Evolutionary conservation across 35 echinoderm and acorn worm genomes (phyloP), one percentile per base, ranked within the genome.

Genomic region (Diadema setosum): DNA sequence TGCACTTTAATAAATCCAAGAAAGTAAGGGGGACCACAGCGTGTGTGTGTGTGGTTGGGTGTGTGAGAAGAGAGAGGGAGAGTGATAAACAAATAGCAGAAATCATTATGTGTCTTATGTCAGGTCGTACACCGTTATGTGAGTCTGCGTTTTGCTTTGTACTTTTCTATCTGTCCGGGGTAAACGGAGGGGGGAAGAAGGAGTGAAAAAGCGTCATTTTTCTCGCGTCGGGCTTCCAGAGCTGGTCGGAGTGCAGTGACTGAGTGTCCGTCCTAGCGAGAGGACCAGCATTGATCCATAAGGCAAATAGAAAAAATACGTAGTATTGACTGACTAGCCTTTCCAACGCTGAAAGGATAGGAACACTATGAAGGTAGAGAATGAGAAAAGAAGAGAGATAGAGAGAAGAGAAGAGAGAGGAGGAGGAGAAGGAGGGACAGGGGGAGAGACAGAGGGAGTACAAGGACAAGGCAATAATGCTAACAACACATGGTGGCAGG

Each of bases 261-360:
- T 76, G 70, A 76, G 33, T 76, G 70, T 43, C 12, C 39, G 43
- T 18, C 70, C 70, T 76, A 40, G 70, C 70, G 43, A 76, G 70
- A 65, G 36, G 36, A 65, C 48, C 48, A 23, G 70, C 70, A 76
- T 76, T 76, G 70, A 76, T 76, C 70, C 70, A 40, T 40, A 76
- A 40, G 18, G 32, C 39, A 76, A 75, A 75, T 75, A 75, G 70
- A 75, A 75, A 75, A n/a, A n/a, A 75, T 75, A 75, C 42, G 32
- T 39, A 76, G 70, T 76, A 76, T 76, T 76, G 70, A 76, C 70
- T 35, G 1, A 23, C 61, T 65, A 32, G 61, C 61, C 36, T 65
- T 9, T 33, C 36, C 61, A 65, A 33, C 61, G 61, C 61, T 25
- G 36, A 31, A 65, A 65, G 36, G 26, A 65, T 25, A 33, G 25